phyloP scores from a whole-genome alignment of 1,140 invertebrate species.

The Drosophila azteca region DNA sequence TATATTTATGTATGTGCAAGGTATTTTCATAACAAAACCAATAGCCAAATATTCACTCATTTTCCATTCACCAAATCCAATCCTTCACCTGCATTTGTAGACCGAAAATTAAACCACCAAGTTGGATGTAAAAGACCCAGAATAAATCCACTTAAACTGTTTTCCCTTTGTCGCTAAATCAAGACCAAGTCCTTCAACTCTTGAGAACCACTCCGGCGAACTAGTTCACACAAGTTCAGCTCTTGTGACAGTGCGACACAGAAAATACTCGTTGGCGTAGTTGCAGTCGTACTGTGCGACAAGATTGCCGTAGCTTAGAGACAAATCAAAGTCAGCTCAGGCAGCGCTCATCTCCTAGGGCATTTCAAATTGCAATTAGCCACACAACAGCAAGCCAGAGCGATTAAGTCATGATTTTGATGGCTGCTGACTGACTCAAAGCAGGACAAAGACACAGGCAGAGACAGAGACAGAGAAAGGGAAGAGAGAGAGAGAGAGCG shows the following conservation, averaged over 20 bases:
- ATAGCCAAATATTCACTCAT: too few relatives aligned
- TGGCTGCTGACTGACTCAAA: slow-evolving; percentile 10
- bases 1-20: too few relatives aligned
- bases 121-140: too few relatives aligned
- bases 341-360: slow-evolving; percentile 38
- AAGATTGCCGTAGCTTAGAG: slow-evolving; percentile 21
- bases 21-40: too few relatives aligned
- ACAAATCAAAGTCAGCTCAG: slow-evolving; percentile 54
- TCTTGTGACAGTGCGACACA: slow-evolving; percentile 16
- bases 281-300: slow-evolving; percentile 4
- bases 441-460: background rate
- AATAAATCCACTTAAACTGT: too few relatives aligned
- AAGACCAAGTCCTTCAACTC: too few relatives aligned
- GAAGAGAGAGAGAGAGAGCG: slow-evolving; percentile 4
- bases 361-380: slow-evolving; percentile 64
- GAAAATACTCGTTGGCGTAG: background rate
- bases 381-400: slow-evolving; percentile 40
- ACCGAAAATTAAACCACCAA: too few relatives aligned
- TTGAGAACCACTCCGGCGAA: too few relatives aligned
- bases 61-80: too few relatives aligned
- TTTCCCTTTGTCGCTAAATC: too few relatives aligned
- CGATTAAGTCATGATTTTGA: slow-evolving; percentile 55
- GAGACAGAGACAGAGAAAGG: background rate
- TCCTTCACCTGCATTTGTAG: too few relatives aligned
- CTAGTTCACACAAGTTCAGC: slow-evolving; percentile 1